Evolutionary conservation across 2,113 vertebrate genomes (phyloP).

Genomic region (Craseonycteris thonglongyai): DNA sequence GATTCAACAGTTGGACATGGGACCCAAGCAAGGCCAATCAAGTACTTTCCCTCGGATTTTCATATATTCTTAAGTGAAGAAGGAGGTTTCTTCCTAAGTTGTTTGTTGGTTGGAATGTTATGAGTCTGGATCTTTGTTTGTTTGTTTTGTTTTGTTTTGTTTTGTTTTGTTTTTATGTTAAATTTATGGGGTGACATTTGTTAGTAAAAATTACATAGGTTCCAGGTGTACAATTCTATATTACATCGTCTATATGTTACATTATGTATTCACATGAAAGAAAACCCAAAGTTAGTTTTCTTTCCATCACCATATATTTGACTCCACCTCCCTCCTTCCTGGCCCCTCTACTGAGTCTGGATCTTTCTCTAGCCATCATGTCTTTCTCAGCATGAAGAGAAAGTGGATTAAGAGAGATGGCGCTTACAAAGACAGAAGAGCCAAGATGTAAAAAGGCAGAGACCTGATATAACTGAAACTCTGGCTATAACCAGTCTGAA

Average conservation of each 20-base stretch:
- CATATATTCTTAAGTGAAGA: not conserved
- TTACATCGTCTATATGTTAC: too few species aligned
- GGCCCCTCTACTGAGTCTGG: too few species aligned
- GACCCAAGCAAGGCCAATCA: not conserved
- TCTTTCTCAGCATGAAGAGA: not conserved
- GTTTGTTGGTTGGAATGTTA: not conserved
- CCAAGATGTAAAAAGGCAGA: not conserved
- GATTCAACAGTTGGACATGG: not conserved
- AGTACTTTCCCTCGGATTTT: not conserved
- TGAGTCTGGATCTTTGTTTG: not conserved
- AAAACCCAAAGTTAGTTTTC: too few species aligned
- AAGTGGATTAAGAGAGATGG: not conserved
- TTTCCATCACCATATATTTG: too few species aligned
- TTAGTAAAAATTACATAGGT: too few species aligned
- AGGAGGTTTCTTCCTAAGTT: not conserved
- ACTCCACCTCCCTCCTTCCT: too few species aligned
- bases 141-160: too few species aligned
- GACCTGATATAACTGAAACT: not conserved
- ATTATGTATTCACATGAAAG: too few species aligned
- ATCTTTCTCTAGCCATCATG: not conserved
- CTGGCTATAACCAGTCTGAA: not conserved
- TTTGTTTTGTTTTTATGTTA: too few species aligned
- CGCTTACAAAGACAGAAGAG: not conserved
- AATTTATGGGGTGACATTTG: too few species aligned
- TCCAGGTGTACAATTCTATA: too few species aligned